Evolutionary conservation across 1,140 invertebrate genomes (phyloP).

Genomic region (Rhyacophila brunnea): DNA sequence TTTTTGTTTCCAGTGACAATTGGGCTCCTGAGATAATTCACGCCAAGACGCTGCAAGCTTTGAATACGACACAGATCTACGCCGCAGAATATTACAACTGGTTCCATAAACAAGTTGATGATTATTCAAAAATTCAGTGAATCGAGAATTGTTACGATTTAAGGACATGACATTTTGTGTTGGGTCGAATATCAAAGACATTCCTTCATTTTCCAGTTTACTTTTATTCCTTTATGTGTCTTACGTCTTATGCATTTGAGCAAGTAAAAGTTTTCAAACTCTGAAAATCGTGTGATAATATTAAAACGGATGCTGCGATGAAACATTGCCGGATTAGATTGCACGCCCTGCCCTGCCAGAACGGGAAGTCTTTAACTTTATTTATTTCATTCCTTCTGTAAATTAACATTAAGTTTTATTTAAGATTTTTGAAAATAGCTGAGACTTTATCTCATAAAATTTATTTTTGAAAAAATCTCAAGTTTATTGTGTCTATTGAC

Average conservation of each 20-base stretch:
- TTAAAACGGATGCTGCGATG: neutral
- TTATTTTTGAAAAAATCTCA: neutral
- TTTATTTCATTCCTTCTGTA: neutral
- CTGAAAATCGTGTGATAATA: neutral
- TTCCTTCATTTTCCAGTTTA: neutral
- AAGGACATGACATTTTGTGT: too few relatives aligned
- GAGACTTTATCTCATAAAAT: neutral
- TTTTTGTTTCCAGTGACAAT: constrained; percentile 62
- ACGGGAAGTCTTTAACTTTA: neutral
- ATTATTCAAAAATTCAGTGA: constrained; percentile 68
- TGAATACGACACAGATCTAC: constrained; percentile 63
- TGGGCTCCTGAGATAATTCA: constrained; percentile 72
- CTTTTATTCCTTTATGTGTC: neutral
- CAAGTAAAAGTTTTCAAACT: constrained; percentile 3
- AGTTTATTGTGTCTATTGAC: neutral
- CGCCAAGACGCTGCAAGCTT: constrained; percentile 60
- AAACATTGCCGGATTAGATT: neutral
- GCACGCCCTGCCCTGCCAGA: neutral
- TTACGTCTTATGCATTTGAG: neutral
- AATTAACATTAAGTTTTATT: neutral
- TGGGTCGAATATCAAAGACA: neutral
- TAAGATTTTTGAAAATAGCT: neutral
- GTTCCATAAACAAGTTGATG: constrained; percentile 71
- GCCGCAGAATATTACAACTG: constrained; percentile 67
- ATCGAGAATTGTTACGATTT: constrained; percentile 7